These are phyloP conservation scores for Nomada flava DNA, from an alignment of 2,888 invertebrate species.

Conservation along the genomic window DNA sequence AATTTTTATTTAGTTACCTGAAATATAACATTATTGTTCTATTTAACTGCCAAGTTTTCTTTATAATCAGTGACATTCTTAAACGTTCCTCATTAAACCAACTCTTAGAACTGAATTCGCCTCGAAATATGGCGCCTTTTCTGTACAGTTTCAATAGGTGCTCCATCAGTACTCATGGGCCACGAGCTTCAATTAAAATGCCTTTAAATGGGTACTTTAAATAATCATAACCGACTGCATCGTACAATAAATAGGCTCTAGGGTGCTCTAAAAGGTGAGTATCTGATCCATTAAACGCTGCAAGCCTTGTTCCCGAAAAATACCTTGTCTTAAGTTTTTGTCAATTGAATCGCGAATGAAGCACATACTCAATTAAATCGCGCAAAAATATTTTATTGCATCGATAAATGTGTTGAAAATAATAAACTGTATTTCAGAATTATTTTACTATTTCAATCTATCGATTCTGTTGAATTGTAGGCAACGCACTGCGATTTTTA, in stretches of 20 bases:
- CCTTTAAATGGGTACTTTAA: conserved; percentile 44
- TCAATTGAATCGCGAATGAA: not conserved
- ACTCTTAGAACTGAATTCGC: conserved; percentile 31
- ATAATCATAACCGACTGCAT: conserved; percentile 36
- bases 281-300: not conserved
- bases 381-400: conserved; percentile 37
- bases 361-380: not conserved
- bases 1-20: not conserved
- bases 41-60: not conserved
- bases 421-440: not conserved
- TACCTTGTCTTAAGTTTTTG: not conserved
- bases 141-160: conserved; percentile 21
- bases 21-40: not conserved
- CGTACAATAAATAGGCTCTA: conserved; percentile 30
- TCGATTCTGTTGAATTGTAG: not conserved
- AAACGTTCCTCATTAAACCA: conserved; percentile 10
- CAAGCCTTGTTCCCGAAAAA: not conserved
- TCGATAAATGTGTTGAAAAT: not conserved
- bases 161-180: conserved; percentile 15
- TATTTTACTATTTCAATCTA: not conserved
- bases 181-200: conserved; percentile 39
- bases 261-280: conserved; percentile 12
- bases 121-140: conserved; percentile 39
- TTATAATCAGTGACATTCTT: conserved; percentile 2
- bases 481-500: not conserved